These are phyloP conservation scores for Dallia pectoralis DNA, from an alignment of 2,797 vertebrate genomes.

Conservation along the genomic window DNA sequence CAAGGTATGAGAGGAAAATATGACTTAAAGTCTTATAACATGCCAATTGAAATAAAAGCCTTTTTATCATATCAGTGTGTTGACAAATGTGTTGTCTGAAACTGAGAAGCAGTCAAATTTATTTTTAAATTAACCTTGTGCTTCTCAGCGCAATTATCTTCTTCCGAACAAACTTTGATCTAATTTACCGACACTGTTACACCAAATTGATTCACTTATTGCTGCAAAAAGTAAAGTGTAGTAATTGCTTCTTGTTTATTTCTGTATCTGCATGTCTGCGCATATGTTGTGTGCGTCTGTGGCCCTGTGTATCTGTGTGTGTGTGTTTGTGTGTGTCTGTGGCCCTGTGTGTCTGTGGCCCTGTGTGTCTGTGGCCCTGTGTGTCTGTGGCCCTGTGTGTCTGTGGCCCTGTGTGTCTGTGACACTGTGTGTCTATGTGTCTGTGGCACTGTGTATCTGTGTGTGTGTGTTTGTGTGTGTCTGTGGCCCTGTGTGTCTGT, in stretches of 20 bases:
- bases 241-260: slow-evolving; percentile 1
- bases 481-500: too few species aligned
- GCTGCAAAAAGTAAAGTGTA: slow-evolving; percentile 18
- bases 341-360: not conserved
- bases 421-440: not conserved
- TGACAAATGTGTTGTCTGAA: slow-evolving; percentile 5
- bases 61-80: slow-evolving; percentile 23
- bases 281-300: slow-evolving; percentile 3
- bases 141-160: slow-evolving; percentile 42
- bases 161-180: slow-evolving; percentile 33
- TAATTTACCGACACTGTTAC: slow-evolving; percentile 23
- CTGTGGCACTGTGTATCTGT: not conserved
- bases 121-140: slow-evolving; percentile 46
- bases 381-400: not conserved
- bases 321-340: slow-evolving; percentile 4
- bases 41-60: slow-evolving; percentile 35
- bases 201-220: slow-evolving; percentile 24
- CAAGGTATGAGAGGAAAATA: slow-evolving; percentile 40
- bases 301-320: not conserved
- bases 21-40: slow-evolving; percentile 25
- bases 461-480: not conserved
- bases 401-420: too few species aligned
- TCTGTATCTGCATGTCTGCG: not conserved
- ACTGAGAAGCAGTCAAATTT: slow-evolving; percentile 37
- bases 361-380: not conserved